Percentiles rank a stretch among this genome's conserved stretches.
phyloP scores from a whole-genome alignment of 2,797 vertebrate species.

The Sebastes cheni region DNA sequence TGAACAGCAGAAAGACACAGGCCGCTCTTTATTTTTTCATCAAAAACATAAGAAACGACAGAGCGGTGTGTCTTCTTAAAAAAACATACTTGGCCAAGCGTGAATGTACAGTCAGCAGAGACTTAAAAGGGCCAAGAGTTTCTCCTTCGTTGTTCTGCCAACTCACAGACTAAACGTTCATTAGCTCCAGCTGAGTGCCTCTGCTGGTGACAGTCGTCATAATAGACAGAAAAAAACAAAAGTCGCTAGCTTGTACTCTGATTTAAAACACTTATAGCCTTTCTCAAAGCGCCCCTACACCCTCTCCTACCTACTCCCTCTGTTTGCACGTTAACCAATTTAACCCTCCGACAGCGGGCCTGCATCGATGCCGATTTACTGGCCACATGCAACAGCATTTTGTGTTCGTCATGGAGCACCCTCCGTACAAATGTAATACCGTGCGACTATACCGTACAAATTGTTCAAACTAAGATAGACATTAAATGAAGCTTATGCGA shows the following conservation, averaged over 20 bases:
- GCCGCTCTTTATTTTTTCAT: not conserved
- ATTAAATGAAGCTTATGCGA: too few relatives aligned
- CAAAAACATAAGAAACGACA: not conserved
- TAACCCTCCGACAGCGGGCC: too few relatives aligned
- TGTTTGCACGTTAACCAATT: too few relatives aligned
- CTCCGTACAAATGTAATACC: too few relatives aligned
- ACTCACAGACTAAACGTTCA: constrained; percentile 8
- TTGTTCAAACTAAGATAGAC: too few relatives aligned
- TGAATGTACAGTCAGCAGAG: not conserved
- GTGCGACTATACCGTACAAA: too few relatives aligned
- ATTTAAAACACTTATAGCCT: not conserved
- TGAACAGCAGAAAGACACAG: too few relatives aligned
- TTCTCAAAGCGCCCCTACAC: too few relatives aligned
- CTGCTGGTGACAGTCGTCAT: not conserved
- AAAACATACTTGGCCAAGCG: not conserved
- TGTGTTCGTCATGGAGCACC: too few relatives aligned
- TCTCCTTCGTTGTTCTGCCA: not conserved
- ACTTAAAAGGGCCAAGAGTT: not conserved
- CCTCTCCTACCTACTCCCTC: too few relatives aligned
- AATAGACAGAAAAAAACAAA: not conserved
- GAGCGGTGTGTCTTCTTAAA: not conserved
- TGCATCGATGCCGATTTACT: too few relatives aligned
- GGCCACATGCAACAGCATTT: too few relatives aligned
- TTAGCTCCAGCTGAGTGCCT: constrained; percentile 8
- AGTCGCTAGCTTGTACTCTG: not conserved